These are phyloP conservation scores for Crocodylus rhombifer DNA, from an alignment of 2,797 vertebrate species.

Conservation along the genomic window DNA sequence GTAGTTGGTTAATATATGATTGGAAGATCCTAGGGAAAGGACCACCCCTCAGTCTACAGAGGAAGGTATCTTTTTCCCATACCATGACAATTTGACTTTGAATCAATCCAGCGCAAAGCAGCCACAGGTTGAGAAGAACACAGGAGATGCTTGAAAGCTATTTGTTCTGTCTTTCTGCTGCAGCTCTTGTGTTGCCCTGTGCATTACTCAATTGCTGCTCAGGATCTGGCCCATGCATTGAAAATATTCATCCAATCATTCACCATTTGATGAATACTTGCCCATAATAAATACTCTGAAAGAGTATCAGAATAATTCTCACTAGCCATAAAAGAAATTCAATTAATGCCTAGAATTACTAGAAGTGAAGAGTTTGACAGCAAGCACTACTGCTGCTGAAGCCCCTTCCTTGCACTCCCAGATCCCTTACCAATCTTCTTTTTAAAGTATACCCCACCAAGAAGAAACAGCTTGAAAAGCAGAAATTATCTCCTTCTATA, in stretches of 20 bases:
- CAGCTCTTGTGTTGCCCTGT: neutral
- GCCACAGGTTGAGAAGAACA: neutral
- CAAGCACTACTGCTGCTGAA: neutral
- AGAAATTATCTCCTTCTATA: neutral
- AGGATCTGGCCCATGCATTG: neutral
- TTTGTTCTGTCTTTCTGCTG: neutral
- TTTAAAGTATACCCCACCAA: neutral
- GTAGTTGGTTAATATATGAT: no score
- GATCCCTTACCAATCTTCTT: neutral
- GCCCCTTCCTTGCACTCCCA: accelerated
- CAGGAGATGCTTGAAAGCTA: neutral
- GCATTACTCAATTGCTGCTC: neutral
- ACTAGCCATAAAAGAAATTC: neutral
- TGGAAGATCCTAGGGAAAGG: no score
- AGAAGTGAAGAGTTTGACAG: neutral
- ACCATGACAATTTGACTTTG: no score
- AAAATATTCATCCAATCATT: neutral
- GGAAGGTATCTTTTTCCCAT: no score
- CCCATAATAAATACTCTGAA: neutral
- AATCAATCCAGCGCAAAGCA: neutral
- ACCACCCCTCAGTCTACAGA: no score
- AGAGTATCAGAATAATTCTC: neutral
- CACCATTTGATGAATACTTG: neutral
- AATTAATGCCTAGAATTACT: neutral
- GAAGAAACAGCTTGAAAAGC: neutral